Percentiles rank a stretch among this genome's conserved stretches.
Conservation (phyloP, 2,888 invertebrate species). For the Sesia bembeciformis region DNA sequence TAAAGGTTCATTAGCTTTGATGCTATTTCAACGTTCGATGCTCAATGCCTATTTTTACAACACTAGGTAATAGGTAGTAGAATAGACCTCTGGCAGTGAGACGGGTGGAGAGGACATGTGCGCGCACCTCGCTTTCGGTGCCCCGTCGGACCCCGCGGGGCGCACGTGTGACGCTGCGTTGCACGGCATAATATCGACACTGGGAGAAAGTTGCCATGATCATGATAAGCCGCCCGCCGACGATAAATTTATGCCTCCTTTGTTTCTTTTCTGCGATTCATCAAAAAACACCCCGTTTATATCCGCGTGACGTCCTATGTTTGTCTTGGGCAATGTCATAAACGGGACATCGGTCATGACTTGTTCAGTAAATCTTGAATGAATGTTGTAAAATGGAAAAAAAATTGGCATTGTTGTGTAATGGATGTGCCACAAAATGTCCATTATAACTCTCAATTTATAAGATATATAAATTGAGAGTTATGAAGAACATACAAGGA, state of each 20-base stretch:
- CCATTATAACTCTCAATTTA: no score
- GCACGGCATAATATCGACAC: slow-evolving; percentile 35
- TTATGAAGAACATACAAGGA: no score
- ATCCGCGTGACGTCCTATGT: slow-evolving; percentile 7
- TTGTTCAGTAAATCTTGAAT: neutral
- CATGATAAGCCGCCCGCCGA: slow-evolving; percentile 54
- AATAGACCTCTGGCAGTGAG: no score
- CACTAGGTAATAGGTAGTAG: no score
- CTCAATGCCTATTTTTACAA: no score
- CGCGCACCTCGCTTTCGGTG: slow-evolving; percentile 8
- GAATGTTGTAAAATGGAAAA: no score
- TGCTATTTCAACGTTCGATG: no score
- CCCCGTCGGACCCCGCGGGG: slow-evolving; percentile 10
- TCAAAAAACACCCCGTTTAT: slow-evolving; percentile 52
- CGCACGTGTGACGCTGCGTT: slow-evolving; percentile 9
- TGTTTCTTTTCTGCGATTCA: slow-evolving; percentile 67
- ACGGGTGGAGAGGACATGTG: no score
- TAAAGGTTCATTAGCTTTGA: no score
- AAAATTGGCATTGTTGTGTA: no score
- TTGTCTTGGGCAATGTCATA: slow-evolving; percentile 22
- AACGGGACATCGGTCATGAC: slow-evolving; percentile 31
- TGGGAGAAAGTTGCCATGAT: slow-evolving; percentile 61
- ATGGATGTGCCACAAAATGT: no score
- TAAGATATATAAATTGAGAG: no score
- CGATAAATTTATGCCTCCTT: slow-evolving; percentile 69